phyloP scores from a whole-genome alignment of 2,888 invertebrate species.

The Lepetodrilus schrolli region DNA sequence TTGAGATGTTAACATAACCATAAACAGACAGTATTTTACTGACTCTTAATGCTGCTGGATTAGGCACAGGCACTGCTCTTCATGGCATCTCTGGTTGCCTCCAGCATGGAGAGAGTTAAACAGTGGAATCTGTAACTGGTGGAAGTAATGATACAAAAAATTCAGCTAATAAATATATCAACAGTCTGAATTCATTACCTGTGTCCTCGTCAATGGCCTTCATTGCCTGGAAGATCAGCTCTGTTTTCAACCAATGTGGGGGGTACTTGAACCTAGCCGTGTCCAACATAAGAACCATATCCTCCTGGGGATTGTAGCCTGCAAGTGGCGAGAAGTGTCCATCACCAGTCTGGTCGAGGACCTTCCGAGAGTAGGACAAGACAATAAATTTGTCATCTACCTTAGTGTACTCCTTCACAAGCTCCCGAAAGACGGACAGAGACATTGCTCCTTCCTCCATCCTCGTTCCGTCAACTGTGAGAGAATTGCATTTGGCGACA shows the following conservation, averaged over 20 bases:
- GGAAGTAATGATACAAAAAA: not conserved
- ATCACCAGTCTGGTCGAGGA: conserved; percentile 73
- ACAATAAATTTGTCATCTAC: conserved; percentile 65
- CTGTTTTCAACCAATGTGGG: conserved; percentile 74
- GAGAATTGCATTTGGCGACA: conserved; percentile 73
- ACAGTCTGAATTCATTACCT: conserved; percentile 42
- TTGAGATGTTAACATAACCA: too few species aligned
- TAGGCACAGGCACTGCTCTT: too few species aligned
- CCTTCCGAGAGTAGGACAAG: conserved; percentile 69
- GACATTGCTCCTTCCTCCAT: conserved; percentile 33
- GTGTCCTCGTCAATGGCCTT: conserved; percentile 66
- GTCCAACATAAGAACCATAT: conserved; percentile 73
- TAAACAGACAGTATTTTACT: too few species aligned
- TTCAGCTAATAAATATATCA: not conserved
- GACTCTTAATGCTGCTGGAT: too few species aligned
- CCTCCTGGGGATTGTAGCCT: conserved; percentile 71
- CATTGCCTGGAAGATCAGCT: conserved; percentile 71
- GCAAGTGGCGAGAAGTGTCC: conserved; percentile 75
- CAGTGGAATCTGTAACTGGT: too few species aligned
- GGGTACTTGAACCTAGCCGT: conserved; percentile 76
- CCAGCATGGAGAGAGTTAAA: too few species aligned
- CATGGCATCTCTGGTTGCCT: too few species aligned
- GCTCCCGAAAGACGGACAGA: conserved; percentile 46
- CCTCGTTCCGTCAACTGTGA: conserved; percentile 51
- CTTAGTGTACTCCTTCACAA: conserved; percentile 45